Evolutionary conservation across 2,113 vertebrate genomes (phyloP).

Genomic region (Ammodytes marinus): DNA sequence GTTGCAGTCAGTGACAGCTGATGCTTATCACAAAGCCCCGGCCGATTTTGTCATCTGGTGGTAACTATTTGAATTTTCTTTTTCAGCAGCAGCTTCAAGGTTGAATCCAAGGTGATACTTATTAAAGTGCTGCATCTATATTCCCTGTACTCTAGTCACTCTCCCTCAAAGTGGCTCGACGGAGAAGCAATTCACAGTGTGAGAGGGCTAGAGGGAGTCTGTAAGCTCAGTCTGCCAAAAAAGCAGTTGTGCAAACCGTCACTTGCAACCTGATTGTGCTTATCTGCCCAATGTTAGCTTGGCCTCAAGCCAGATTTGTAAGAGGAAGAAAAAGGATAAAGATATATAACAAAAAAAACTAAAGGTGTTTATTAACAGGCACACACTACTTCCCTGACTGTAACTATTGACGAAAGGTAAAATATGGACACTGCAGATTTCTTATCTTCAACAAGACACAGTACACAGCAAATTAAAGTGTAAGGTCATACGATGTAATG

Average conservation of each 20-base stretch:
- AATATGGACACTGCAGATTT: constrained; percentile 9
- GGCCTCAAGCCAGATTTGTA: constrained; percentile 11
- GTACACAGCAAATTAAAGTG: neutral
- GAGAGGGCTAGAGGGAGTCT: constrained; percentile 42
- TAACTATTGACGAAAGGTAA: constrained; percentile 17
- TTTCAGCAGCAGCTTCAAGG: constrained; percentile 22
- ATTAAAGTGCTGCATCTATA: constrained; percentile 34
- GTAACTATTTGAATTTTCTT: neutral
- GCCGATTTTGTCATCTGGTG: constrained; percentile 20
- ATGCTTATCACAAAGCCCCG: constrained; percentile 3
- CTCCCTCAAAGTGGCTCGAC: constrained; percentile 29
- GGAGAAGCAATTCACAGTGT: constrained; percentile 36
- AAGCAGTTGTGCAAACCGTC: neutral
- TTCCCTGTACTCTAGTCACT: constrained; percentile 28
- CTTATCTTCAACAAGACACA: constrained; percentile 3
- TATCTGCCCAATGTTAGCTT: constrained; percentile 20
- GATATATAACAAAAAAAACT: neutral
- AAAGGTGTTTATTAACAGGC: neutral
- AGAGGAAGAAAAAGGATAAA: neutral
- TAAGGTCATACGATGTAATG: neutral
- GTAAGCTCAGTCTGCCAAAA: constrained; percentile 25
- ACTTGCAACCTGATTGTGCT: constrained; percentile 19
- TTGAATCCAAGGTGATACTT: constrained; percentile 49
- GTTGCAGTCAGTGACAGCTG: neutral
- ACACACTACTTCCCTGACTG: neutral